A percentile compares a stretch with the other conserved stretches of the same genome.
phyloP scores from a whole-genome alignment of 2,888 invertebrate species.

The Aleiodes alternator region DNA sequence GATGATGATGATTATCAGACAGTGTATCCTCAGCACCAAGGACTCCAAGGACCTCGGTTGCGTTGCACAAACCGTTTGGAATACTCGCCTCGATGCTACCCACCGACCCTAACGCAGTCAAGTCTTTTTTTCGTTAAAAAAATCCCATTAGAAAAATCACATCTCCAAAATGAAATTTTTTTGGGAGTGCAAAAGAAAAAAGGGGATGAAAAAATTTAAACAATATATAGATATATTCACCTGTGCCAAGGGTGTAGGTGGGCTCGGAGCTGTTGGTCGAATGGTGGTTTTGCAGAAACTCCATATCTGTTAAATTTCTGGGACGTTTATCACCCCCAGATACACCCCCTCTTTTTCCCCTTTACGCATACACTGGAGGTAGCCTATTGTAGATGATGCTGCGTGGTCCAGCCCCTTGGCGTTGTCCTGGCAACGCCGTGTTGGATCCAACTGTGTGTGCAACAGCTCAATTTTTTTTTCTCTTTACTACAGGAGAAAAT shows the following conservation, averaged over 20 bases:
- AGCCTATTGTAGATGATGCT: conserved; percentile 55
- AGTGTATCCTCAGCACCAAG: conserved; percentile 67
- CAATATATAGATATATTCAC: conserved; percentile 55
- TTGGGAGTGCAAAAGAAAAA: no score
- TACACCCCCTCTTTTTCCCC: conserved; percentile 70
- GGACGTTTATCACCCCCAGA: conserved; percentile 66
- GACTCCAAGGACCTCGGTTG: conserved; percentile 66
- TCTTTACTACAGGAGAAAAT: no score
- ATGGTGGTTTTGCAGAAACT: conserved; percentile 75
- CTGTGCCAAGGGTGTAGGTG: conserved; percentile 72
- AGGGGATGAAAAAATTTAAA: no score
- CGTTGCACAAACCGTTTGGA: conserved; percentile 69
- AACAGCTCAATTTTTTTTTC: conserved; percentile 28
- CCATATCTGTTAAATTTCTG: conserved; percentile 73
- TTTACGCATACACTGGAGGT: conserved; percentile 50
- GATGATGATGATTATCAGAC: conserved; percentile 56
- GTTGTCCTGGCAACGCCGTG: conserved; percentile 72
- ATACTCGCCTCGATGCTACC: conserved; percentile 74
- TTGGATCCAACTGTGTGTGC: conserved; percentile 57
- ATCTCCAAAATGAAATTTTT: neutral
- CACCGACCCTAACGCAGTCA: conserved; percentile 66
- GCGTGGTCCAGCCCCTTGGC: conserved; percentile 72
- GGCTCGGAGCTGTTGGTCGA: conserved; percentile 74
- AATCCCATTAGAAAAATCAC: neutral
- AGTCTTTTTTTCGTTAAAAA: conserved; percentile 8